These are phyloP conservation scores for Mus musculus DNA, from an alignment of 2,113 vertebrate genomes.

Conservation along the genomic window GRCm39 chr3:90795501-90796000, in stretches of 20 bases:
- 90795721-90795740: background rate
- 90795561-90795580: too few relatives aligned
- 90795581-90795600: accelerated
- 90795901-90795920: too few relatives aligned
- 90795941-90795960: too few relatives aligned
- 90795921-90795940: too few relatives aligned
- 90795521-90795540: background rate
- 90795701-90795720: background rate
- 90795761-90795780: background rate
- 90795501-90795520: background rate
- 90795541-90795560: background rate
- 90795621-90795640: accelerated
- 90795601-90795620: background rate
- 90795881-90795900: too few relatives aligned
- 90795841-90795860: background rate
- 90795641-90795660: background rate
- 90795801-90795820: background rate
- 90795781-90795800: background rate
- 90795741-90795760: background rate
- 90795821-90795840: background rate
- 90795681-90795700: background rate
- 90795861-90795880: too few relatives aligned
- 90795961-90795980: too few relatives aligned
- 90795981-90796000: too few relatives aligned
- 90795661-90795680: accelerated